Conservation (phyloP, 1,140 invertebrate species). For the Calephelis nemesis region DNA sequence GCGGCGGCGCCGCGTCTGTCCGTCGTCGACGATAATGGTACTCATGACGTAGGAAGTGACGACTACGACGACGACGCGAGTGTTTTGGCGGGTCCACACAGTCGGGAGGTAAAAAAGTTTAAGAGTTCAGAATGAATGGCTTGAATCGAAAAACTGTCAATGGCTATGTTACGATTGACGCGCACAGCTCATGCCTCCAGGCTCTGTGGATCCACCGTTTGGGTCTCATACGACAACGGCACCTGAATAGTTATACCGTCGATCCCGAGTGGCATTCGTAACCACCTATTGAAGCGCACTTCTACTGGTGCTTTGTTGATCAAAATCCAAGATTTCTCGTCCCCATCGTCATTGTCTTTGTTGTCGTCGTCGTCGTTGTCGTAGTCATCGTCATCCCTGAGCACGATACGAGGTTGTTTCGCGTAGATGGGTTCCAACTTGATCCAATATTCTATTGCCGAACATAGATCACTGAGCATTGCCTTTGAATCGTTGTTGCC, state of each 20-base stretch:
- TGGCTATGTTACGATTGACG: neutral
- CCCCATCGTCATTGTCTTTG: neutral
- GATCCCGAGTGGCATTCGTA: conserved; percentile 2
- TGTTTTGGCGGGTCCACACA: neutral
- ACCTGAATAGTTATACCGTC: conserved; percentile 1
- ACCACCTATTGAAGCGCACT: neutral
- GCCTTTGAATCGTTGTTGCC: neutral
- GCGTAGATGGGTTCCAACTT: conserved; percentile 8
- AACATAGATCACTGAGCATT: neutral
- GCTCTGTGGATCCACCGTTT: conserved; percentile 1
- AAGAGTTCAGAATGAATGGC: conserved; percentile 1
- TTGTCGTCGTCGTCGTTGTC: neutral
- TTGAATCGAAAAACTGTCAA: neutral
- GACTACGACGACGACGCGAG: neutral
- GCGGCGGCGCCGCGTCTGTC: neutral
- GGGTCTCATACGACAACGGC: neutral
- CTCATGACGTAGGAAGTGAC: neutral
- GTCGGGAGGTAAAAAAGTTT: neutral
- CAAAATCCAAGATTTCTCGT: conserved; percentile 7
- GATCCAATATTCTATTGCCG: conserved; percentile 6
- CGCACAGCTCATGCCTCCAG: neutral
- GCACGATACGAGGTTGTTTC: conserved; percentile 1
- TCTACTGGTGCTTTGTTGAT: neutral
- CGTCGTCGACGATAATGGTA: conserved; percentile 1
- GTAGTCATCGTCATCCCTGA: conserved; percentile 1